Conservation (phyloP, 2,888 invertebrate species). For the Habrosyne pyritoides region DNA sequence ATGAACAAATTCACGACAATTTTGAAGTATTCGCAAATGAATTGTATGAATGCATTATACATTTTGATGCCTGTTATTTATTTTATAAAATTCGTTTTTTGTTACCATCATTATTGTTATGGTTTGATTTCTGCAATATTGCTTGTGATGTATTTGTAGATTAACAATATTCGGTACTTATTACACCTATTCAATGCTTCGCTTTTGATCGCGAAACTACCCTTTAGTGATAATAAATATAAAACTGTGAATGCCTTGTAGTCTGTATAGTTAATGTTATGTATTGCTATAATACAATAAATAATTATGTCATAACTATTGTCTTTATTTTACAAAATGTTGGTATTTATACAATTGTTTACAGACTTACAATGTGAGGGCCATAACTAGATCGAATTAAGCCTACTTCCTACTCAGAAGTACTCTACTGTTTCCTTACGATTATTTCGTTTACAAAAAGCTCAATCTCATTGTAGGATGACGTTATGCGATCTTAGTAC, state of each 20-base stretch:
- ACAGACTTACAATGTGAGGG: too few species aligned
- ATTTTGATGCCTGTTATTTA: conserved; percentile 13
- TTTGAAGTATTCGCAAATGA: neutral
- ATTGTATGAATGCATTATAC: conserved; percentile 2
- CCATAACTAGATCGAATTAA: too few species aligned
- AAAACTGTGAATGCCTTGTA: conserved; percentile 57
- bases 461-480: too few species aligned
- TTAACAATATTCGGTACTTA: conserved; percentile 18
- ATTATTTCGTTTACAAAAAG: too few species aligned
- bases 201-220: conserved; percentile 18
- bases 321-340: conserved; percentile 14
- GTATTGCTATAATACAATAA: conserved; percentile 55
- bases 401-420: too few species aligned
- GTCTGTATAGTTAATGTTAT: conserved; percentile 56
- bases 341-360: too few species aligned
- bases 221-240: conserved; percentile 45
- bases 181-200: conserved; percentile 12
- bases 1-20: neutral
- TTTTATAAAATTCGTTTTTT: conserved; percentile 2
- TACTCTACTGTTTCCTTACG: too few species aligned
- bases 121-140: conserved; percentile 8
- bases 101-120: conserved; percentile 9
- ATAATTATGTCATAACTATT: conserved; percentile 31
- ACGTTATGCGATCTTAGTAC: too few species aligned
- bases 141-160: conserved; percentile 12